A percentile compares a stretch with the other conserved stretches of the same genome.
These are phyloP conservation scores for Drosophila longiperda DNA, from an alignment of 2,888 invertebrate species.

Conservation along the genomic window DNA sequence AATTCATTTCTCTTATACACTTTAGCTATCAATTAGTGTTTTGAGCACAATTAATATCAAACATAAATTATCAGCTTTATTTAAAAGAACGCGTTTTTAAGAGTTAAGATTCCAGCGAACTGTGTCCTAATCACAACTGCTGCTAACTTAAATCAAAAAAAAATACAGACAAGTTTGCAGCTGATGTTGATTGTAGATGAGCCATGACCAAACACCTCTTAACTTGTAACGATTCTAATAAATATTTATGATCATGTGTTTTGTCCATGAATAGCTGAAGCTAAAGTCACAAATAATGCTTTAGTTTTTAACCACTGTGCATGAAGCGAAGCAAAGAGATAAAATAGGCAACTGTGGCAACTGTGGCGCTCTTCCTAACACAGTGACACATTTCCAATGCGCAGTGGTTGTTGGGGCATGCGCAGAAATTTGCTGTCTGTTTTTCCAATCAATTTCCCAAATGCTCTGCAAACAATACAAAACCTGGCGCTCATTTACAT, in stretches of 20 bases:
- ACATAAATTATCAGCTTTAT: background rate
- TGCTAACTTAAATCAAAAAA: background rate
- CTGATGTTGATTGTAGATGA: background rate
- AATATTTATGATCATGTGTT: conserved; percentile 3
- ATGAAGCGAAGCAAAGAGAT: conserved; percentile 47
- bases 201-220: background rate
- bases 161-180: background rate
- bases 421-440: conserved; percentile 43
- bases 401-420: conserved; percentile 65
- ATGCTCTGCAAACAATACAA: conserved; percentile 35
- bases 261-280: background rate
- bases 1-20: background rate
- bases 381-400: conserved; percentile 77
- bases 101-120: background rate
- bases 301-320: conserved; percentile 57
- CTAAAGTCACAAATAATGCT: conserved; percentile 2
- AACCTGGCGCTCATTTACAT: conserved; percentile 14
- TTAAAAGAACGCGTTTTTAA: background rate
- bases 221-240: conserved; percentile 5
- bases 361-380: conserved; percentile 56
- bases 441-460: conserved; percentile 48
- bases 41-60: background rate
- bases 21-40: background rate
- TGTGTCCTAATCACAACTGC: background rate
- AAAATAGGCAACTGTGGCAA: conserved; percentile 29